A percentile compares a stretch with the other conserved stretches of the same genome.
Conservation (phyloP, 2,888 invertebrate species). For the Meteorus colon region DNA sequence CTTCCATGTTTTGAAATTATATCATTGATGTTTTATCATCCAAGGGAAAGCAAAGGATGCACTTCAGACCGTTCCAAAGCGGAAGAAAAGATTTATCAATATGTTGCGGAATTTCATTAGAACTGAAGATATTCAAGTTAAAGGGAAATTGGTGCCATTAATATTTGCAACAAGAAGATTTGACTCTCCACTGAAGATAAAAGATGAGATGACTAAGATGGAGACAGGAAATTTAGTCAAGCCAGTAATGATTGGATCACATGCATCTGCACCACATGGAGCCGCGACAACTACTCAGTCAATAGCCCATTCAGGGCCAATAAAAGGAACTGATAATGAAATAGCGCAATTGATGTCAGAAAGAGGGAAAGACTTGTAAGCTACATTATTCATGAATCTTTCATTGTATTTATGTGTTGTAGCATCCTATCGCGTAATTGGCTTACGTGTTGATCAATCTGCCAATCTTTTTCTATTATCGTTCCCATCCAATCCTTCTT, state of each 20-base stretch:
- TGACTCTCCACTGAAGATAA: not conserved
- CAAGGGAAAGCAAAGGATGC: slow-evolving; percentile 43
- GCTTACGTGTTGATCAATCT: too few relatives aligned
- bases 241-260: not conserved
- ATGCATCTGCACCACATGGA: not conserved
- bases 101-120: slow-evolving; percentile 33
- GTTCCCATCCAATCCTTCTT: too few relatives aligned
- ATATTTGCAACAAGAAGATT: slow-evolving; percentile 8
- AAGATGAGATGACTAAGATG: not conserved
- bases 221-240: not conserved
- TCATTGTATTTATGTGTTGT: too few relatives aligned
- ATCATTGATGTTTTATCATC: slow-evolving; percentile 7
- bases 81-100: slow-evolving; percentile 45
- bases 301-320: not conserved
- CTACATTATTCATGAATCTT: not conserved
- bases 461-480: too few relatives aligned
- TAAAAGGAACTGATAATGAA: not conserved
- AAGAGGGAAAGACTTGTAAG: not conserved
- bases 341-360: not conserved
- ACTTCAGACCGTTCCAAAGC: slow-evolving; percentile 34
- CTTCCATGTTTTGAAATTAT: not conserved
- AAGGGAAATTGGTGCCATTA: not conserved
- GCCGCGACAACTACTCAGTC: not conserved
- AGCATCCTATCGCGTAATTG: not conserved
- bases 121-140: not conserved